Evolutionary conservation across 2,888 invertebrate species (phyloP), one percentile per base, ranked within the genome.

Genomic region (Copidosoma aretas): DNA sequence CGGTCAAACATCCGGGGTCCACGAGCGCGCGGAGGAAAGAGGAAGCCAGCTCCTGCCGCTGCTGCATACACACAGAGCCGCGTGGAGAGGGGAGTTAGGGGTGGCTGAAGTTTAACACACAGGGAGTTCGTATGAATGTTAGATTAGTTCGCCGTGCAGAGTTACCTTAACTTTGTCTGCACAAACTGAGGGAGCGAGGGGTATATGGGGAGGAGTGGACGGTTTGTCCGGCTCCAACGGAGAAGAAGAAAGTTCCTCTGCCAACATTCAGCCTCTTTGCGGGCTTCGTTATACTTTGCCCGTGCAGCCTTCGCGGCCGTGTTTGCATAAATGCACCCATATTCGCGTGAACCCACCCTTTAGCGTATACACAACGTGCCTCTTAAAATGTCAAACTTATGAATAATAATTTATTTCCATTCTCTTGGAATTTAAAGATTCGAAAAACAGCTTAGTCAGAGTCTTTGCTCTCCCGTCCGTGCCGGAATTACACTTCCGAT

Each of bases 131-230:
- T 76, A 79, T 77, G 78, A 79, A 80, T 81, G 81, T 81, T 81
- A 79, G 79, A 81, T 81, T 81, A 81, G 80, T 81, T 81, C 76
- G 79, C 74, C 65, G 65, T 46, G 73, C 78, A 73, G 78, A 81
- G 81, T 81, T 80, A 78, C 78, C 76, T 75, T 77, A 80, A 80
- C 78, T 79, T 78, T 79, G 77, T 76, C 78, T 79, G 78, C 76
- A 78, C 78, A 77, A 73, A 74, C 77, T 77, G 79, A 79, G 76
- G 77, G 75, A 73, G 74, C 70, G 67, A 74, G 73, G 70, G 60
- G 43, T 64, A 77, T 74, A 60, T 43, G 21, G 19, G 22, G 57
- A 22, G 64, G 15, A 24, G 53, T 24, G 56, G 60, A 66, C 46
- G 56, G 60, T 68, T 68, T 62, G 62, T 14, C 41, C 52, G 53